Conservation (phyloP, 2,113 vertebrate genomes). For the Grallaria varia region DNA sequence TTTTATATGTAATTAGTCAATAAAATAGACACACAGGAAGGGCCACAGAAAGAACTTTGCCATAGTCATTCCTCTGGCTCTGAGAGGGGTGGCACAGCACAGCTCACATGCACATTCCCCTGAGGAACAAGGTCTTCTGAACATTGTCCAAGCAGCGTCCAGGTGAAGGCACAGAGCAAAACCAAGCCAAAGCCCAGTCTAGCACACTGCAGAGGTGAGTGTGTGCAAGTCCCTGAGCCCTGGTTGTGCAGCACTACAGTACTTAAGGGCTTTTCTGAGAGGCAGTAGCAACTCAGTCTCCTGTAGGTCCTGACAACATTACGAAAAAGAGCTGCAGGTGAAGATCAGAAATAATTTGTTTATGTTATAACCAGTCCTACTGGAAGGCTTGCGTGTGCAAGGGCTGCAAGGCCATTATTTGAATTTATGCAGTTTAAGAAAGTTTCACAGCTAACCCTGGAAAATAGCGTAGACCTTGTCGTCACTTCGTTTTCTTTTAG, state of each 20-base stretch:
- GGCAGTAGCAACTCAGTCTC: neutral
- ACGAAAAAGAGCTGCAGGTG: neutral
- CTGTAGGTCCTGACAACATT: neutral
- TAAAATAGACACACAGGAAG: neutral
- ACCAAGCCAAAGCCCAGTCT: neutral
- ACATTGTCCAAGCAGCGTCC: no score
- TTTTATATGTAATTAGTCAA: neutral
- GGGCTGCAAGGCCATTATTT: neutral
- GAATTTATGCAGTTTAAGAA: neutral
- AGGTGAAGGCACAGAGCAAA: neutral
- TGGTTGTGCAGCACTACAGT: no score
- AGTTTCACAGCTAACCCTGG: neutral
- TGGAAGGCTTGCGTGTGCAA: neutral
- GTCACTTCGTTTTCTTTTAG: neutral
- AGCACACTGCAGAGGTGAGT: neutral
- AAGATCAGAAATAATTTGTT: neutral
- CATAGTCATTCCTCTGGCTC: neutral
- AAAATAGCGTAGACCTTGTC: neutral
- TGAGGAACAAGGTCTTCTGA: neutral
- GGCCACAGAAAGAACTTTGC: neutral
- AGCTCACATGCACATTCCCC: neutral
- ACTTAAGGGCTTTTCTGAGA: neutral
- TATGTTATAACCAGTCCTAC: neutral
- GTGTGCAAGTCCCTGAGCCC: neutral
- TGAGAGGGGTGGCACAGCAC: neutral